phyloP scores from a whole-genome alignment of 2,888 invertebrate genomes.

The Hoplodrina ambigua region DNA sequence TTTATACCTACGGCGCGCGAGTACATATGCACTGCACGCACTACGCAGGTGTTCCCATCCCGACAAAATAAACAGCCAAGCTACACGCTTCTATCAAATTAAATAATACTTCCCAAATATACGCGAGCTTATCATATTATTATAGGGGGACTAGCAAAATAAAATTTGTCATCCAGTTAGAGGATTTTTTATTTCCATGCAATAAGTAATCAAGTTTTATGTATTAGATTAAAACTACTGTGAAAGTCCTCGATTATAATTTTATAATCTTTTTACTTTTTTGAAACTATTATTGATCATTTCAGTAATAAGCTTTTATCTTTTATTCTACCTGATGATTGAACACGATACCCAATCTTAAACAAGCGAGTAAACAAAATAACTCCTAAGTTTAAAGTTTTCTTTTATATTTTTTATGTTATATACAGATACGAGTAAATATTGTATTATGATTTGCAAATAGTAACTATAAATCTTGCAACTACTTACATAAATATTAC shows the following conservation, averaged over 20 bases:
- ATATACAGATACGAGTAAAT: slow-evolving; percentile 39
- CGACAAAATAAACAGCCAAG: too few species aligned
- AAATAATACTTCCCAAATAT: neutral
- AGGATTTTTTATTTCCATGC: slow-evolving; percentile 54
- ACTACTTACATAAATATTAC: slow-evolving; percentile 48
- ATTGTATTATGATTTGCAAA: slow-evolving; percentile 20
- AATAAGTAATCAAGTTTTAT: slow-evolving; percentile 36
- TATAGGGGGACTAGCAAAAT: slow-evolving; percentile 30
- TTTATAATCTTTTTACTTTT: slow-evolving; percentile 31
- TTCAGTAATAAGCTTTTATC: slow-evolving; percentile 29
- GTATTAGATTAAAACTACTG: slow-evolving; percentile 47
- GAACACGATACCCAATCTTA: slow-evolving; percentile 56
- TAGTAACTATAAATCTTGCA: slow-evolving; percentile 26
- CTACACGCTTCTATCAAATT: neutral
- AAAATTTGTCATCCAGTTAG: slow-evolving; percentile 34
- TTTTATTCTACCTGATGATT: slow-evolving; percentile 52
- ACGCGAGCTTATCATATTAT: too few species aligned
- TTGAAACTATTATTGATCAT: slow-evolving; percentile 25
- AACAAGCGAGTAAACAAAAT: slow-evolving; percentile 50
- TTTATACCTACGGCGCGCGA: too few species aligned
- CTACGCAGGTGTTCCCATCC: too few species aligned
- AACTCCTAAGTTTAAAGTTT: slow-evolving; percentile 34
- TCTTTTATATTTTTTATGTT: slow-evolving; percentile 39
- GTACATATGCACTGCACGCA: too few species aligned
- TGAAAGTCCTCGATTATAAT: slow-evolving; percentile 39